A percentile compares a stretch with the other conserved stretches of the same genome.
These are phyloP conservation scores for Maniola hyperantus DNA, from an alignment of 2,888 invertebrate species.

Conservation along the genomic window DNA sequence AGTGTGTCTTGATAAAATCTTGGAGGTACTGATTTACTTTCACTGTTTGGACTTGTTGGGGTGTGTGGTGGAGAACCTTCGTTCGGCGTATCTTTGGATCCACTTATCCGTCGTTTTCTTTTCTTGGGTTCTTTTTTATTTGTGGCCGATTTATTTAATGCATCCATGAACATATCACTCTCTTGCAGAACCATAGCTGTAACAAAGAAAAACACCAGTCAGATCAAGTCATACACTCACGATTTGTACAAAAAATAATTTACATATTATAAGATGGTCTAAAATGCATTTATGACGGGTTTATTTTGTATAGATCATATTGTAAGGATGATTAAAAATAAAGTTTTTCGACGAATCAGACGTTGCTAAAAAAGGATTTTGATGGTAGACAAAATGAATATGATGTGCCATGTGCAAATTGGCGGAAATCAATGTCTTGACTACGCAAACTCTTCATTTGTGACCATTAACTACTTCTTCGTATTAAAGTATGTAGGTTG, in stretches of 20 bases:
- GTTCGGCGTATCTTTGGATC: conserved; percentile 84
- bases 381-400: background rate
- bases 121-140: conserved; percentile 90
- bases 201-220: conserved; percentile 56
- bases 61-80: conserved; percentile 82
- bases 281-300: conserved; percentile 42
- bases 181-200: conserved; percentile 91
- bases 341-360: background rate
- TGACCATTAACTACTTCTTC: no score
- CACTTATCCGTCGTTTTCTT: conserved; percentile 88
- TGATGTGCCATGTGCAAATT: no score
- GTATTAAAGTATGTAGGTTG: no score
- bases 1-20: conserved; percentile 96
- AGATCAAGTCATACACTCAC: background rate
- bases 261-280: conserved; percentile 25
- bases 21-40: conserved; percentile 83
- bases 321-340: background rate
- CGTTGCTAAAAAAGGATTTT: background rate
- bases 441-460: no score
- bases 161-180: conserved; percentile 97
- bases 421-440: no score
- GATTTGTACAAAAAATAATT: background rate
- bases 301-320: background rate
- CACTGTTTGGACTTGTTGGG: conserved; percentile 77
- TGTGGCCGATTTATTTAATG: conserved; percentile 89